These are phyloP conservation scores for Proisotoma minuta DNA, from an alignment of 2,888 invertebrate genomes.

Conservation along the genomic window DNA sequence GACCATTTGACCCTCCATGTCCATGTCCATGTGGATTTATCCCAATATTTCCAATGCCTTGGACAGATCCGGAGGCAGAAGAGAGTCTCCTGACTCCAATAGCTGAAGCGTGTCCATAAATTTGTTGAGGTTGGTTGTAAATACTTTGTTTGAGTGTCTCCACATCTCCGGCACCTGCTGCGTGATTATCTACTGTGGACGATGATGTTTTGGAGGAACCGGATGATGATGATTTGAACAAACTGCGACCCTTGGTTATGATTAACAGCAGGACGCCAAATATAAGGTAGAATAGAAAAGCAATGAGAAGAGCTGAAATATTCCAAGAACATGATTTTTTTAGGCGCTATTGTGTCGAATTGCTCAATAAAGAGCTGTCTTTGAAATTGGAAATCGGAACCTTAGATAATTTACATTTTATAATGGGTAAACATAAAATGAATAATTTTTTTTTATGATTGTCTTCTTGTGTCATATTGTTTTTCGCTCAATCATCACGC, in stretches of 20 bases:
- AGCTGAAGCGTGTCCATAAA: conserved; percentile 8
- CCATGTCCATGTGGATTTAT: conserved; percentile 12
- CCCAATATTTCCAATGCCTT: neutral
- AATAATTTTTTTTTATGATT: too few relatives aligned
- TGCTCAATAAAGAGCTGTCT: too few relatives aligned
- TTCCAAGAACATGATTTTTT: neutral
- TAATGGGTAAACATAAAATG: too few relatives aligned
- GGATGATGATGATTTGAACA: conserved; percentile 27
- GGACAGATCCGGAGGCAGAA: neutral
- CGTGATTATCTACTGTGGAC: conserved; percentile 30
- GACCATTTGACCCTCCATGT: neutral
- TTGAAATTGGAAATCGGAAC: too few relatives aligned
- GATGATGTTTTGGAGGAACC: conserved; percentile 34
- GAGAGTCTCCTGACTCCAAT: neutral
- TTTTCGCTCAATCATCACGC: too few relatives aligned
- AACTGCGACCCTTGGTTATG: conserved; percentile 32
- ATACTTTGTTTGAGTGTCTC: neutral
- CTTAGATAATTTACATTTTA: too few relatives aligned
- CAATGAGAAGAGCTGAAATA: conserved; percentile 41
- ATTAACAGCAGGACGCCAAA: conserved; percentile 48
- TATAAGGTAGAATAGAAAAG: conserved; percentile 42
- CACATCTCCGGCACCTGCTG: conserved; percentile 8
- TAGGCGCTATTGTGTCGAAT: too few relatives aligned
- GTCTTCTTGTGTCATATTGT: too few relatives aligned
- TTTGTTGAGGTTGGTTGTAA: conserved; percentile 18